Evolutionary conservation across 2,888 invertebrate species (phyloP), one percentile per base, ranked within the genome.

Genomic region (Eledone cirrhosa): DNA sequence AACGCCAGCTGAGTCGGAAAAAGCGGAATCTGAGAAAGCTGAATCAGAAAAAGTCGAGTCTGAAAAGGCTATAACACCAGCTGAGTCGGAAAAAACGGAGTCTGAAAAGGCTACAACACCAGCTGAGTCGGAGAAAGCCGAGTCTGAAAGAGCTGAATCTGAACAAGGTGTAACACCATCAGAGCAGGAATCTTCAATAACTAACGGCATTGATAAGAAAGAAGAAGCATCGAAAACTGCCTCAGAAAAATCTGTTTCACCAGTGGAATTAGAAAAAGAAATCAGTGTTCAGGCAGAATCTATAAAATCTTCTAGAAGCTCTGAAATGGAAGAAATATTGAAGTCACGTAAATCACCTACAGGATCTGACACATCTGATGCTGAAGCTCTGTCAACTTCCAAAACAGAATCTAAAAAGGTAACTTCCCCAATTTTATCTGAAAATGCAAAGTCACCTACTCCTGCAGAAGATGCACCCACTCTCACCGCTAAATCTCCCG

Each of bases 311-410:
- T 13, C 16, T 16, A 29, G 41, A n/a, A n/a, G 31, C 41, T 31
- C 72, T 2, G 69, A 72, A 31, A 41, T 31, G 14, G 41, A 67
- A 29, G 19, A 31, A 72, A 29, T 31, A 3, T 41, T 41, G 31
- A 41, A 33, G 33, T 41, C 72, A 33, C 29, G 31, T 13, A 72
- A 72, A 72, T 72, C 72, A 31, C 72, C 72, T 72, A 41, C 41
- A 72, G 33, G 31, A 41, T 72, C 72, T 41, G 72, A 72, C 29
- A n/a, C 69, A 5, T 41, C 41, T 41, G 41, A 8, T 41, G 29
- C 41, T 72, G 72, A 72, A n/a, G 13, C 72, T 41, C 41, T 13
- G 0, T 41, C 72, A 11, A 2, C 33, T 72, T 31, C 31, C 13
- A 72, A 72, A 33, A 41, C 72, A 1, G 41, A 41, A 22, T 72